Evolutionary conservation across 2,113 vertebrate genomes (phyloP).

Genomic region (Ochotona curzoniae): DNA sequence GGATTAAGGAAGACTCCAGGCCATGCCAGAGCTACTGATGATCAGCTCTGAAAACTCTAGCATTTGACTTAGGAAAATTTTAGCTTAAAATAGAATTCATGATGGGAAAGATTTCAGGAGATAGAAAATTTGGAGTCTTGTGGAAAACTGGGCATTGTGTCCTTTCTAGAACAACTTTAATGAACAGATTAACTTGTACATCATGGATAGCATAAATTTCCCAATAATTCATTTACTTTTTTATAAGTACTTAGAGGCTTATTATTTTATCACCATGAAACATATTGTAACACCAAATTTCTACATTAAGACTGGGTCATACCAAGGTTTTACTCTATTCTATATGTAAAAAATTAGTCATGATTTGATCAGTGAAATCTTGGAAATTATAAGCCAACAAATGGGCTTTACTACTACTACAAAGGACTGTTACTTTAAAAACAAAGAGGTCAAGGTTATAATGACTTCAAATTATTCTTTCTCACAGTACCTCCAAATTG

Average conservation of each 20-base stretch:
- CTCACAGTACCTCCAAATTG: not conserved
- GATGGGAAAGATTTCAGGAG: not conserved
- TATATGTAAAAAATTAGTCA: not conserved
- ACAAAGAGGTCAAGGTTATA: too few species aligned
- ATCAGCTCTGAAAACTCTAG: conserved; percentile 54
- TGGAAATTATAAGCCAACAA: not conserved
- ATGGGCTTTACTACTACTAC: not conserved
- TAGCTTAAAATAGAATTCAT: conserved; percentile 45
- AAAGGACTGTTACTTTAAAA: conserved; percentile 23
- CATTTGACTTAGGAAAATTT: conserved; percentile 26
- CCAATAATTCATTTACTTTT: conserved; percentile 16
- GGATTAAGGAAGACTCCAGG: conserved; percentile 64
- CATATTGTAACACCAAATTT: not conserved
- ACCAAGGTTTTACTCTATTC: not conserved
- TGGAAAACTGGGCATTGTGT: conserved; percentile 28
- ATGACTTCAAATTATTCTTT: not conserved
- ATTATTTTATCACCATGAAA: not conserved
- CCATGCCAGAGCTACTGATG: conserved; percentile 66
- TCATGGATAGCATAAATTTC: not conserved
- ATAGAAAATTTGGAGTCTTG: not conserved
- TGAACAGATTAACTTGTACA: not conserved
- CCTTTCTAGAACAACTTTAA: not conserved
- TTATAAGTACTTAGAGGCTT: not conserved
- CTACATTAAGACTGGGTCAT: not conserved
- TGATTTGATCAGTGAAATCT: not conserved